A percentile compares a stretch with the other conserved stretches of the same genome.
Evolutionary conservation across 2,113 vertebrate species (phyloP).

Genomic region (Deroptyus accipitrinus): DNA sequence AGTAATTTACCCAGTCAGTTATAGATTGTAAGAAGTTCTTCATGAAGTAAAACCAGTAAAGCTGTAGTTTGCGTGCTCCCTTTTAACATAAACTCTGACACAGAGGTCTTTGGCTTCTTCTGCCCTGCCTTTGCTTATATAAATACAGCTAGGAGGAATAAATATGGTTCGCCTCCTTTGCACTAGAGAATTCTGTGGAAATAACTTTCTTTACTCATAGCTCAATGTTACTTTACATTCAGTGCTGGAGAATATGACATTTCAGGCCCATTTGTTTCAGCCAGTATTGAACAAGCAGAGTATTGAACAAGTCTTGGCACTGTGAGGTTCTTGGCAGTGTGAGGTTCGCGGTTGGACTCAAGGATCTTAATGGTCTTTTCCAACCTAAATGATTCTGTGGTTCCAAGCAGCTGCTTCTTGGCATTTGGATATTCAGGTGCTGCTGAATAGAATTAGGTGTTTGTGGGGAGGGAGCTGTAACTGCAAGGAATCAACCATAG

Average conservation of each 20-base stretch:
- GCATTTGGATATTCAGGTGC: neutral
- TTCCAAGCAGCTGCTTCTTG: neutral
- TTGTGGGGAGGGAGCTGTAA: neutral
- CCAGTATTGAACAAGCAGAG: neutral
- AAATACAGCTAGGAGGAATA: neutral
- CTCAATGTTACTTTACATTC: neutral
- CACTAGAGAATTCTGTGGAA: neutral
- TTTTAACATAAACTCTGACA: neutral
- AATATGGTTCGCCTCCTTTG: neutral
- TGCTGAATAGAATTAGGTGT: neutral
- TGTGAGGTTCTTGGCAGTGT: neutral
- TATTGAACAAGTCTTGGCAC: neutral
- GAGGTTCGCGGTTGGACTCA: rapidly evolving
- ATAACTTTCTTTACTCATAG: neutral
- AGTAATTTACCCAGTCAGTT: neutral
- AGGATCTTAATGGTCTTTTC: neutral
- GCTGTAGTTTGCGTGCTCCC: neutral
- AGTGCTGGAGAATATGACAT: neutral
- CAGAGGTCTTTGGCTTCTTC: neutral
- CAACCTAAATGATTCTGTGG: neutral
- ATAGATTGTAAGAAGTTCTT: neutral
- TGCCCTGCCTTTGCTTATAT: neutral
- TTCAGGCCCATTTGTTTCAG: neutral
- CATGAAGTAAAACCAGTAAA: neutral
- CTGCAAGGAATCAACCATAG: neutral